phyloP scores from a whole-genome alignment of 2,113 vertebrate species.

The Protobothrops mucrosquamatus region DNA sequence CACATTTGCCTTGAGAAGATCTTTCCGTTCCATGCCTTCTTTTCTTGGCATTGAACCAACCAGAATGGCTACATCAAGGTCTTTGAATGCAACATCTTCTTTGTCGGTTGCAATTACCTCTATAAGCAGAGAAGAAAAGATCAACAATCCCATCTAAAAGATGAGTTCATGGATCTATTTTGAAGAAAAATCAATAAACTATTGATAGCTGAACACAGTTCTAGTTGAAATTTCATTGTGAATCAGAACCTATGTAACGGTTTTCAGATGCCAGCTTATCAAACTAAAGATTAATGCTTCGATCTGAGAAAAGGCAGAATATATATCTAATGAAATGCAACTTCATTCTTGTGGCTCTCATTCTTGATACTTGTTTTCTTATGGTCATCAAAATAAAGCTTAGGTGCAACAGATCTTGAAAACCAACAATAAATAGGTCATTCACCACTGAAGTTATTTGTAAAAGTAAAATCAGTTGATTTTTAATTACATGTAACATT shows the following conservation, averaged over 20 bases:
- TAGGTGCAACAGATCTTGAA: neutral
- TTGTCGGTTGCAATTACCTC: conserved; percentile 95
- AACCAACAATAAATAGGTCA: neutral
- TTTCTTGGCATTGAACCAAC: conserved; percentile 97
- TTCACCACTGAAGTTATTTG: neutral
- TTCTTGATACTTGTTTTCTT: neutral
- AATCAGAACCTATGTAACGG: neutral
- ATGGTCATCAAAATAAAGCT: neutral
- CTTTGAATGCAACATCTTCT: conserved; percentile 93
- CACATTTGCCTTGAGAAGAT: conserved; percentile 95
- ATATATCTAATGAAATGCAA: neutral
- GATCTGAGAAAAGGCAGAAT: neutral
- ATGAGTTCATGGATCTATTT: neutral
- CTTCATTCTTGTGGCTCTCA: neutral
- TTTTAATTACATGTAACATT: neutral
- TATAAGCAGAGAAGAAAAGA: conserved; percentile 51
- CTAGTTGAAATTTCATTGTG: neutral
- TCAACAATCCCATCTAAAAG: neutral
- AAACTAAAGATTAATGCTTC: neutral
- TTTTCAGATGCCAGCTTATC: neutral
- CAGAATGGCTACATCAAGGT: conserved; percentile 89
- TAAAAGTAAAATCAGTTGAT: neutral
- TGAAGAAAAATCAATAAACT: rapidly evolving
- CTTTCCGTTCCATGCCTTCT: conserved; percentile 98
- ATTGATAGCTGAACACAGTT: neutral